Base-by-base conservation (phyloP, 2,113 vertebrate genomes). In the Albula glossodonta region DNA sequence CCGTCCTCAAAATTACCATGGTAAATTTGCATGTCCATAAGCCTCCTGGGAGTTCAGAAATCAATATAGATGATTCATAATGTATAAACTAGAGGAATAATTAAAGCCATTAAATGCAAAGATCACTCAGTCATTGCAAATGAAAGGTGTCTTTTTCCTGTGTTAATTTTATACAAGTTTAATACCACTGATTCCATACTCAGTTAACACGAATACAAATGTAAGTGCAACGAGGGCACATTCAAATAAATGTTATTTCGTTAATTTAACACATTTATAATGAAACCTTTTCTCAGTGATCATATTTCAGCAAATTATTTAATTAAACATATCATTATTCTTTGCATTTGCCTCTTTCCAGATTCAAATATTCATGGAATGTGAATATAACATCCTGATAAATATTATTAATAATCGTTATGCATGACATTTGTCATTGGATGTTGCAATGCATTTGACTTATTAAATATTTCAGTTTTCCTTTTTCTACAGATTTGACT, bases 31-130 rank as follows among this genome's bases (percentile, higher is more conserved):
- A 96, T 95, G 93, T 94, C 91, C 93, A 93, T 92, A 91, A 93
- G 94, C 93, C 91, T 93, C 88, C 85, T 90, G 94, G 94, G 95
- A 95, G 92, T 95, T 95, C 94, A 95, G 94, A 94, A 95, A 95
- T 96, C 95, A 95, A 96, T 96, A 96, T 94, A 94, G 94, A 94
- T 94, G 93, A 95, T 96, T 95, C 95, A 96, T 96, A 96, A 95
- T 94, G 94, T 92, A 96, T 95, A 93, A 91, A 92, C 90, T 91
- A 90, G 91, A 94, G 93, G 92, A 95, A 96, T 96, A 95, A 96
- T 96, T 95, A 93, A 93, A 95, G 94, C 89, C 92, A 93, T 94
- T 92, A 93, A 93, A 95, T 93, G 93, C 92, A 89, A 86, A 91
- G 93, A 88, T 93, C 93, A 94, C 90, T 95, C 92, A 93, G 90